Base-by-base conservation (phyloP, 2,888 invertebrate genomes). In the Sesia apiformis region DNA sequence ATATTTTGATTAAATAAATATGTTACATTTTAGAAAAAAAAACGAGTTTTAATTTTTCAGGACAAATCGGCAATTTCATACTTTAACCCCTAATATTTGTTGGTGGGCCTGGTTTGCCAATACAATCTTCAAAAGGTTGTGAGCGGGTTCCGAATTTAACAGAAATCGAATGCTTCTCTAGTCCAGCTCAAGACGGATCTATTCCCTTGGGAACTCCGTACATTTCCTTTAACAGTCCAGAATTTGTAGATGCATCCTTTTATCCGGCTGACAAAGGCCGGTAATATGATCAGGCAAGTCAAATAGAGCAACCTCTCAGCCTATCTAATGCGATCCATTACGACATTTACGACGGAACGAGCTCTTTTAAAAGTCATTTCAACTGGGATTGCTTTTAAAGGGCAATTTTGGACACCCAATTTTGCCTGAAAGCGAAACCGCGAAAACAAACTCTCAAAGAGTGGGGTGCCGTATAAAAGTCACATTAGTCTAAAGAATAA, bases 261-360 rank as follows among this genome's bases (percentile, higher is more conserved):
- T 64, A 65, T 61, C 55, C 8, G 52, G 4, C 60, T 65, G 64
- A 72, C 72, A 67, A 70, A 67, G 64, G 63, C 56, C 57, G 55
- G 65, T 62, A 60, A 70, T 59, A 56, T 56, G 62, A 67, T 62
- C 57, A 51, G 7, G 7, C 46, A 40, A 43, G 51, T 41, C 46
- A 55, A 53, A 5, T 54, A 57, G 54, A 63, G 53, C 52, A 51
- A 52, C 55, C 55, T 57, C 51, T 54, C 53, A 60, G 62, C 59
- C 60, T 59, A 58, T 65, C 60, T 59, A 60, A 64, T 58, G 53
- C 58, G 56, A 64, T 58, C 60, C 62, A 59, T 63, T 63, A 40
- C 40, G 8, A 38, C 52, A 38, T 58, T 63, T 63, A 40, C 40
- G 8, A 38, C 52, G 38, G 54, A 58, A 57, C 57, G 42, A 51